These are phyloP conservation scores for Antheraea pernyi DNA, from an alignment of 1,140 invertebrate genomes.

Conservation along the genomic window DNA sequence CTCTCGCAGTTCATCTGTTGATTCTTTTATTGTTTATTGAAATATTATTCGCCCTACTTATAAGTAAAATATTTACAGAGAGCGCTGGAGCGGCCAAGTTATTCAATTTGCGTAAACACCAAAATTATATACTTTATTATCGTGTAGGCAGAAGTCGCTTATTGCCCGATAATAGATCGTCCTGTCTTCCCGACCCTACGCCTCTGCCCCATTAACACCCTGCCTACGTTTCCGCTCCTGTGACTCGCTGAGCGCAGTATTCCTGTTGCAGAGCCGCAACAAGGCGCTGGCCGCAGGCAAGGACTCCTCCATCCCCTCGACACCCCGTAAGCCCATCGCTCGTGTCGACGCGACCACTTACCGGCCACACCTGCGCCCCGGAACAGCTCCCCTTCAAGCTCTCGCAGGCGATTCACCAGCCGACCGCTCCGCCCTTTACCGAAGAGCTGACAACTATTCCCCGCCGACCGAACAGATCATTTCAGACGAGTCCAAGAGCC, in stretches of 20 bases:
- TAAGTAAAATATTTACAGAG: too few relatives aligned
- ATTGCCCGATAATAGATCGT: neutral
- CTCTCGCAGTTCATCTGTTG: too few relatives aligned
- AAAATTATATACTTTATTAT: too few relatives aligned
- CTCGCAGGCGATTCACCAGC: constrained; percentile 35
- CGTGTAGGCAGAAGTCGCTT: neutral
- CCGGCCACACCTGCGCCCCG: constrained; percentile 53
- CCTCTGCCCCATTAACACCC: neutral
- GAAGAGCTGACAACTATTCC: constrained; percentile 54
- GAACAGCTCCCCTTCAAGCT: constrained; percentile 47
- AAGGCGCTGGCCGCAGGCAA: constrained; percentile 53
- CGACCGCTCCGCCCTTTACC: constrained; percentile 52
- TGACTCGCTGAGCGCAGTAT: constrained; percentile 53
- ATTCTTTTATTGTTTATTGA: too few relatives aligned
- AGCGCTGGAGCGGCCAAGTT: too few relatives aligned
- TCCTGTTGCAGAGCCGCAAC: constrained; percentile 79
- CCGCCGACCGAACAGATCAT: constrained; percentile 51
- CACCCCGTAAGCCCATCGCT: constrained; percentile 43
- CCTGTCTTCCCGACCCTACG: neutral
- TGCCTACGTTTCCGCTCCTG: neutral
- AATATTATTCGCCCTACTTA: too few relatives aligned
- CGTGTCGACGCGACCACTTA: constrained; percentile 70
- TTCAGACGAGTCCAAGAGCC: neutral
- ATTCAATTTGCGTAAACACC: too few relatives aligned
- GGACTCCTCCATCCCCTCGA: constrained; percentile 28